Base-by-base conservation (phyloP, 2,113 vertebrate genomes). In the Hydropotes inermis region DNA sequence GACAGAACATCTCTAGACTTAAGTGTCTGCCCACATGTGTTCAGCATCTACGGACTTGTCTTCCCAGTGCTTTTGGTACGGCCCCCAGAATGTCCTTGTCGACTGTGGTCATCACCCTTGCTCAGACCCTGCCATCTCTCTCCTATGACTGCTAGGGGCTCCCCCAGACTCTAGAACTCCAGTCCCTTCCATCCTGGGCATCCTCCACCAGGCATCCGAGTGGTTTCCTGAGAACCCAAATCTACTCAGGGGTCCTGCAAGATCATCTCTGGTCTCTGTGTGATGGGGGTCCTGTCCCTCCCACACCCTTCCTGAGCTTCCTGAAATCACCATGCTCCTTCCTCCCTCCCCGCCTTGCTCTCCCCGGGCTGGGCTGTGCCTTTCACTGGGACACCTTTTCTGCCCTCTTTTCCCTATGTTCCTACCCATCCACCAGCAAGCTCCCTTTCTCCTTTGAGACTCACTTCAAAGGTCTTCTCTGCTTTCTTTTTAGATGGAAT, bases 151-250 rank as follows among this genome's bases (percentile, higher is more conserved):
- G 4, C 7, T 47, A 52, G 45, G 50, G 36, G 39, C 17, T 52
- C 30, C 64, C 13, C 21, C n/a, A 17, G 3, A 27, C 45, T 33
- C 52, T 33, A 28, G 33, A 52, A 45, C 3, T 16, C 15, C 5
- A n/a, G 30, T 30, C 61, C 19, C 39, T 54, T 5, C 33, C 39
- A 3, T 36, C 54, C 52, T 15, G n/a, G 57, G 7, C 43, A 39
- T 13, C 1, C 7, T 67, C 16, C 52, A 15, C 7, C 6, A 15
- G 39, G 7, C 3, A 57, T 10, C 47, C 0, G 0, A 2, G 3
- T 21, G 7, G 7, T 47, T 52, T 92, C 83, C 17, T 33, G 45
- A 86, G 74, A 76, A 74, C 10, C 33, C 45, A n/a, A 4, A 50
- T 61, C 43, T 39, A 50, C 36, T 15, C 30, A 11, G 2, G 5